Evolutionary conservation across 2,888 invertebrate genomes (phyloP).

Genomic region (Drosophila testacea): DNA sequence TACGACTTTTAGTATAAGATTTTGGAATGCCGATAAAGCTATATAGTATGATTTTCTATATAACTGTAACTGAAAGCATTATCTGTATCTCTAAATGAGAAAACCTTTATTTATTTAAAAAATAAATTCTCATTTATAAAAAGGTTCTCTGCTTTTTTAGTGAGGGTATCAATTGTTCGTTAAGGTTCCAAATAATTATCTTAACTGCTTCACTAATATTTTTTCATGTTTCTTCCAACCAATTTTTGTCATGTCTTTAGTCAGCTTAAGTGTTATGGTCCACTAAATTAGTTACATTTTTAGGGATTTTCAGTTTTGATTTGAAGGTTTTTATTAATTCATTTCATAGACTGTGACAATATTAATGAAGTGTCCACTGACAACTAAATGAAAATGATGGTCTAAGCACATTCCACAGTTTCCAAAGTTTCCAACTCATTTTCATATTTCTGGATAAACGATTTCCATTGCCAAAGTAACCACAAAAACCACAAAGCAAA

Average conservation of each 20-base stretch:
- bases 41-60: neutral
- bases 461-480: constrained; percentile 36
- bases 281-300: constrained; percentile 66
- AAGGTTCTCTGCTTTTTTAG: neutral
- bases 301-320: constrained; percentile 12
- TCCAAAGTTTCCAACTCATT: constrained; percentile 12
- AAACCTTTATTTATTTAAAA: neutral
- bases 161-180: constrained; percentile 41
- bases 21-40: neutral
- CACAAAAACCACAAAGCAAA: constrained; percentile 45
- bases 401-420: constrained; percentile 2
- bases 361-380: constrained; percentile 58
- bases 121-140: neutral
- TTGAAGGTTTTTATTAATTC: constrained; percentile 30
- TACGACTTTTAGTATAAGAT: neutral
- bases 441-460: constrained; percentile 15
- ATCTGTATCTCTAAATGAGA: no score
- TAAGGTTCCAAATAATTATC: constrained; percentile 13
- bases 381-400: constrained; percentile 14
- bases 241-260: constrained; percentile 66
- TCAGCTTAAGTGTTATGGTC: constrained; percentile 75
- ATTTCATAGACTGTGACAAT: constrained; percentile 45
- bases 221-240: constrained; percentile 27
- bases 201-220: constrained; percentile 33
- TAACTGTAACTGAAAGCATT: no score